phyloP scores from a whole-genome alignment of 2,113 vertebrate genomes.

The human (Homo sapiens) region DNA sequence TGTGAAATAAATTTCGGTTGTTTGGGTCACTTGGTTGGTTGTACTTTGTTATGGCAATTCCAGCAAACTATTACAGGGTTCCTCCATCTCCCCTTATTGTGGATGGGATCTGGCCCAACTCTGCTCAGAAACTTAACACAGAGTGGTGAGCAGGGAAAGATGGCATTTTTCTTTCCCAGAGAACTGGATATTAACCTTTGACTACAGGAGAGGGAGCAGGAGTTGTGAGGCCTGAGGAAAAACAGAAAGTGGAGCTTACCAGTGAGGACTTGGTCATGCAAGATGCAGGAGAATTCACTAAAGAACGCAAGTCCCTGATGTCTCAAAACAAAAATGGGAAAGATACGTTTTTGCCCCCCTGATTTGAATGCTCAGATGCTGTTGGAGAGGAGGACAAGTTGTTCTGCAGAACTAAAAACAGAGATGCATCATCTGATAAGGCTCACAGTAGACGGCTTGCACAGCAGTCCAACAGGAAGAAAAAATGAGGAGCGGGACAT shows the following conservation, averaged over 20 bases:
- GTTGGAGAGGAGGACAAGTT: not conserved
- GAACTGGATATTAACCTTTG: not conserved
- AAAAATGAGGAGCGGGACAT: conserved; percentile 40
- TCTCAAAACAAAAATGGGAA: not conserved
- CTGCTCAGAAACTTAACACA: not conserved
- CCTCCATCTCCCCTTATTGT: not conserved
- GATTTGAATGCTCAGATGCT: not conserved
- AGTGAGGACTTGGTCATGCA: not conserved
- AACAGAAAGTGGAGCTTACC: not conserved
- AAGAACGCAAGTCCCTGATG: not conserved
- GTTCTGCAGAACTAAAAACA: not conserved
- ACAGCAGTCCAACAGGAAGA: conserved; percentile 1
- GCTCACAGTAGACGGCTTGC: not conserved
- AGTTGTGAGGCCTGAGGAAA: not conserved
- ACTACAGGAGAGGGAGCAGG: not conserved
- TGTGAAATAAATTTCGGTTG: not conserved
- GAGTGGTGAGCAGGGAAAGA: not conserved
- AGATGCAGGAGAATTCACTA: not conserved
- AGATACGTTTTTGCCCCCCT: not conserved
- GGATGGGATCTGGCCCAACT: not conserved
- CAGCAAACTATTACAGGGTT: too few relatives aligned
- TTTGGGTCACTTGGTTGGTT: not conserved
- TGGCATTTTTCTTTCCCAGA: not conserved
- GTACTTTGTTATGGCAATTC: not conserved
- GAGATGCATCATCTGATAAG: not conserved